These are phyloP conservation scores for Pseudanteris insignis DNA, from an alignment of 2,888 invertebrate genomes.

Conservation along the genomic window DNA sequence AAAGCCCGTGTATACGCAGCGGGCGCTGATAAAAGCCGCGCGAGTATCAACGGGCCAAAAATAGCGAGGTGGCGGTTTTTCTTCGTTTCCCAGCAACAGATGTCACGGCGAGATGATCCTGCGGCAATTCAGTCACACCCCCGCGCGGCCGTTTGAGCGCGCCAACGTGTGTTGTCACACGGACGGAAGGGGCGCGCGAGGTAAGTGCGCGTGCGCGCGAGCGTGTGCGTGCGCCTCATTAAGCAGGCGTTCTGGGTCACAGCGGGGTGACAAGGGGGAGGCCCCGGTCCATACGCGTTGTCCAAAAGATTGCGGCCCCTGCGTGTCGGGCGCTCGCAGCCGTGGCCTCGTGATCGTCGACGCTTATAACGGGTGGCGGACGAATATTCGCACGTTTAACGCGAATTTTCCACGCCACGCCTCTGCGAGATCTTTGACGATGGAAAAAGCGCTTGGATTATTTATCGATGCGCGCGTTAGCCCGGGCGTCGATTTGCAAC, in stretches of 20 bases:
- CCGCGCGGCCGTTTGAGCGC: conserved; percentile 10
- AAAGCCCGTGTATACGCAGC: conserved; percentile 10
- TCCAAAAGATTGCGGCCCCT: conserved; percentile 57
- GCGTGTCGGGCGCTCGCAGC: conserved; percentile 59
- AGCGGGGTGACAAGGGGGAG: conserved; percentile 46
- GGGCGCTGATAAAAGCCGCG: conserved; percentile 13
- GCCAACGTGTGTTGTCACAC: conserved; percentile 9
- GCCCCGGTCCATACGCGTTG: conserved; percentile 56
- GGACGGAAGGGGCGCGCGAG: conserved; percentile 31
- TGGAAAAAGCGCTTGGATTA: too few species aligned
- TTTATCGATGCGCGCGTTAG: too few species aligned
- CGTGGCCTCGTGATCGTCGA: conserved; percentile 57
- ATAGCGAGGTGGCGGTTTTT: conserved; percentile 24
- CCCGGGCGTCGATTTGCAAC: too few species aligned
- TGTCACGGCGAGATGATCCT: conserved; percentile 22
- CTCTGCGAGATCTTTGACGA: not conserved
- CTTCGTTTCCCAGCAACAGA: conserved; percentile 41
- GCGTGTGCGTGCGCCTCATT: conserved; percentile 60
- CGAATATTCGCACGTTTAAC: conserved; percentile 26
- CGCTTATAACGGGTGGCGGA: conserved; percentile 58
- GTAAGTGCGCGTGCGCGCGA: conserved; percentile 55
- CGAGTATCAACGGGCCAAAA: conserved; percentile 6
- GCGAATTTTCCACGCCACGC: too few species aligned
- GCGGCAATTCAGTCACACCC: conserved; percentile 30
- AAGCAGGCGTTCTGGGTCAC: conserved; percentile 58